These are phyloP conservation scores for Xenopus borealis DNA, from an alignment of 2,113 vertebrate genomes.

Conservation along the genomic window DNA sequence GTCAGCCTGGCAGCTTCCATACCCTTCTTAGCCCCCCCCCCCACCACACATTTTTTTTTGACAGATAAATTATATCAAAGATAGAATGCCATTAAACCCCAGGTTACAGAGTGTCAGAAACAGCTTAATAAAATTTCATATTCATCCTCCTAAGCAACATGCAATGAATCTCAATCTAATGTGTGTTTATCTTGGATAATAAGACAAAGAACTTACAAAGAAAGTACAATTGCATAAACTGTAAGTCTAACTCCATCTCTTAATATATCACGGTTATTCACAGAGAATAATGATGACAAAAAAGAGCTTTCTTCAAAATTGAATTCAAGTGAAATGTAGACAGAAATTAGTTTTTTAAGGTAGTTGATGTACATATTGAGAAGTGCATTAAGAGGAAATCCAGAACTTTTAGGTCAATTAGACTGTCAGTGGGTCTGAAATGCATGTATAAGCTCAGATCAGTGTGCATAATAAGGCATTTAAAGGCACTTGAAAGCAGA, in stretches of 20 bases:
- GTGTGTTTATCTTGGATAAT: conserved; percentile 85
- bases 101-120: conserved; percentile 84
- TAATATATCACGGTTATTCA: conserved; percentile 83
- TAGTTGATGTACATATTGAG: conserved; percentile 95
- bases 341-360: conserved; percentile 89
- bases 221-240: conserved; percentile 90
- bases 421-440: conserved; percentile 88
- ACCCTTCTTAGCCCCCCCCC: conserved; percentile 59
- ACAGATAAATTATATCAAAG: conserved; percentile 87
- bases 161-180: conserved; percentile 82
- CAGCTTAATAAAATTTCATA: conserved; percentile 78
- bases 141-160: conserved; percentile 89
- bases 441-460: conserved; percentile 77
- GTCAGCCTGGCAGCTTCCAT: conserved; percentile 61
- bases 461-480: conserved; percentile 56
- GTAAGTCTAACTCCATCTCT: conserved; percentile 78
- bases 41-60: conserved; percentile 65
- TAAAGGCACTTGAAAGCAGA: conserved; percentile 10
- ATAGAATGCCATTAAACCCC: conserved; percentile 84
- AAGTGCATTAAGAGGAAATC: conserved; percentile 93
- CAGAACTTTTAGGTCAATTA: conserved; percentile 98
- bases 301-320: conserved; percentile 85
- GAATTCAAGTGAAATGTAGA: conserved; percentile 91
- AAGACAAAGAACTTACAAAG: conserved; percentile 87
- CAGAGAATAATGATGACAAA: conserved; percentile 90